Conservation (phyloP, 2,797 vertebrate species). For the Salarias fasciatus region DNA sequence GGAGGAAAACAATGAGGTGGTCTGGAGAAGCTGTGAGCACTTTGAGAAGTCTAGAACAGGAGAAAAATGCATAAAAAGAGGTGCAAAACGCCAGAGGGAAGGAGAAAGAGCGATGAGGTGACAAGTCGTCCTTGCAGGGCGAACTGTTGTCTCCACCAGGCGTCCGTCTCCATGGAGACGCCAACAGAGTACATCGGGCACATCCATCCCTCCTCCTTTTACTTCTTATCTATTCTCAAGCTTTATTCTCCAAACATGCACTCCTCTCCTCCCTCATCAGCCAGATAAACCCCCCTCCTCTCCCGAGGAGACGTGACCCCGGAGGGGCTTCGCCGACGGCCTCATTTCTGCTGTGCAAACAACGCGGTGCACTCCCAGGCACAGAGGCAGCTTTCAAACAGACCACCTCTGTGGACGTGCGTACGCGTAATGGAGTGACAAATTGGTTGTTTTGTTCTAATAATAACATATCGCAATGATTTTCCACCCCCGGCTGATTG, state of each 20-base stretch:
- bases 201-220: conserved; percentile 5
- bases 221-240: conserved; percentile 47
- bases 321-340: conserved; percentile 52
- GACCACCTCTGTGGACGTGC: conserved; percentile 16
- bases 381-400: conserved; percentile 42
- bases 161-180: conserved; percentile 52
- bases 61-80: not conserved
- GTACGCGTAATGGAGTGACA: conserved; percentile 53
- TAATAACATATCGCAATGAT: conserved; percentile 58
- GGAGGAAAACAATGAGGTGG: not conserved
- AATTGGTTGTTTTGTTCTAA: conserved; percentile 67
- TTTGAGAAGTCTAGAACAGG: not conserved
- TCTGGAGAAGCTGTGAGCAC: conserved; percentile 1
- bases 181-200: conserved; percentile 15
- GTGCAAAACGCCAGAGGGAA: conserved; percentile 7
- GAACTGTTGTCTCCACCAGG: conserved; percentile 35
- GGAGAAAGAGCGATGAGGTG: conserved; percentile 20
- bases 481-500: conserved; percentile 55
- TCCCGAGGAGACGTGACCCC: conserved; percentile 60
- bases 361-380: conserved; percentile 29
- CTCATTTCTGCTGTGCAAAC: conserved; percentile 65
- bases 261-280: conserved; percentile 33
- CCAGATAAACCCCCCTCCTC: conserved; percentile 24
- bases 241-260: conserved; percentile 52
- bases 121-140: conserved; percentile 47